phyloP scores from a whole-genome alignment of 2,113 vertebrate genomes.

The Condylura cristata region DNA sequence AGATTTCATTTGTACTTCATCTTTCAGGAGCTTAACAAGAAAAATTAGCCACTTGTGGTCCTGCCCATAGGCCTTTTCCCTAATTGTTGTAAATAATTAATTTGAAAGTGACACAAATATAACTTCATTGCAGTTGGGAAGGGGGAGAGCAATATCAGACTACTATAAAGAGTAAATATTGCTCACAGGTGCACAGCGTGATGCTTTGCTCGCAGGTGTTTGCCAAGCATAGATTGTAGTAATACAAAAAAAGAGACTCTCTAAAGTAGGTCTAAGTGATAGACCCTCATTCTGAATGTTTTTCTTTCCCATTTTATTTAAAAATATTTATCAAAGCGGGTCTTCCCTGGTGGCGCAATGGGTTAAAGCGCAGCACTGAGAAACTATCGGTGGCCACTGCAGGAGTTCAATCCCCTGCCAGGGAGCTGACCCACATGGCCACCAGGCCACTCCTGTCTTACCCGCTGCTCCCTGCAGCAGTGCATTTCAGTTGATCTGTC shows the following conservation, averaged over 20 bases:
- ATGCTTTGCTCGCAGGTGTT: too few species aligned
- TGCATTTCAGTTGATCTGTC: too few species aligned
- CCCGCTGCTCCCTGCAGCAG: too few species aligned
- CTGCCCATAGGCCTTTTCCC: neutral
- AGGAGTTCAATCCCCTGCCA: too few species aligned
- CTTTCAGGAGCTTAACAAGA: constrained; percentile 43
- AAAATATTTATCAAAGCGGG: too few species aligned
- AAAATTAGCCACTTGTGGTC: neutral
- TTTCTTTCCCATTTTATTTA: neutral
- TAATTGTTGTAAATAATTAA: constrained; percentile 7
- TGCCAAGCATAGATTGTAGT: neutral
- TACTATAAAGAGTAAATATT: neutral
- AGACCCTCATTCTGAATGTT: neutral
- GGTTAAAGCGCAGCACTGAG: too few species aligned
- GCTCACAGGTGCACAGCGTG: neutral
- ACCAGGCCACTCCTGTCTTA: too few species aligned
- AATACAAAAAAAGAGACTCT: constrained; percentile 3
- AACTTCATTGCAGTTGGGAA: neutral
- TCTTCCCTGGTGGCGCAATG: too few species aligned
- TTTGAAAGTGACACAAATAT: neutral
- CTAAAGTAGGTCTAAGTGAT: neutral
- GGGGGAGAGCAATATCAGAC: neutral
- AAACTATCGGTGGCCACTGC: too few species aligned
- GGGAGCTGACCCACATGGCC: too few species aligned
- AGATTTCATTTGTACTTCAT: neutral